phyloP scores from a whole-genome alignment of 2,888 invertebrate species.

The Patella ulyssiponensis region DNA sequence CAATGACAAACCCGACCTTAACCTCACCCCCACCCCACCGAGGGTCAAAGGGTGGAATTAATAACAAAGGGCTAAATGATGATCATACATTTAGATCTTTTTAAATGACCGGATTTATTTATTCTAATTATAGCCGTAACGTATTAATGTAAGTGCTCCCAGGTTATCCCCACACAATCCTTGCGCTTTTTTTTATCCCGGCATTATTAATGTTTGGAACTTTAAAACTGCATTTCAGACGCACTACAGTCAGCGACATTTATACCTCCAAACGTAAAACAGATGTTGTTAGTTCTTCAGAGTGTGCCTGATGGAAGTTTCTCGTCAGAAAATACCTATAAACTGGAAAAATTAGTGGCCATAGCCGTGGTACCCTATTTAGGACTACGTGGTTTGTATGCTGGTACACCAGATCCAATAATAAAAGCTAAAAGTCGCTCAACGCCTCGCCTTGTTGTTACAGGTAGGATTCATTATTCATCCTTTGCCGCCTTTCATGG shows the following conservation, averaged over 20 bases:
- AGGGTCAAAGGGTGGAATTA: no score
- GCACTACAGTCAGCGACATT: constrained; percentile 31
- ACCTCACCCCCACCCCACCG: no score
- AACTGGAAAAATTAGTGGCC: constrained; percentile 68
- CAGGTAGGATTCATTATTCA: constrained; percentile 15
- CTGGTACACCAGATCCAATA: constrained; percentile 60
- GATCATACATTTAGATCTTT: no score
- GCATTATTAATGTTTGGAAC: no score
- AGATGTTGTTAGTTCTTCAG: constrained; percentile 64
- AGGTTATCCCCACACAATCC: no score
- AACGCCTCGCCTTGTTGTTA: constrained; percentile 15
- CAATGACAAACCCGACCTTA: no score
- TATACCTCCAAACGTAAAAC: constrained; percentile 53
- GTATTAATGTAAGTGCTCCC: no score
- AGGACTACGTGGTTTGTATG: constrained; percentile 67
- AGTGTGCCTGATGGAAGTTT: constrained; percentile 63
- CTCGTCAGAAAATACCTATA: constrained; percentile 63
- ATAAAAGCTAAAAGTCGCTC: constrained; percentile 37
- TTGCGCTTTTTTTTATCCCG: no score
- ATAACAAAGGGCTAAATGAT: no score
- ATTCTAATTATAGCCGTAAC: no score
- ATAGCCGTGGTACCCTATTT: constrained; percentile 64
- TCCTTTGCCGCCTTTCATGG: no score
- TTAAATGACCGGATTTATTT: no score
- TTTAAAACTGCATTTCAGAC: constrained; percentile 35